Base-by-base conservation (phyloP, 1,140 invertebrate species). In the Mycetomoellerius zeteki region DNA sequence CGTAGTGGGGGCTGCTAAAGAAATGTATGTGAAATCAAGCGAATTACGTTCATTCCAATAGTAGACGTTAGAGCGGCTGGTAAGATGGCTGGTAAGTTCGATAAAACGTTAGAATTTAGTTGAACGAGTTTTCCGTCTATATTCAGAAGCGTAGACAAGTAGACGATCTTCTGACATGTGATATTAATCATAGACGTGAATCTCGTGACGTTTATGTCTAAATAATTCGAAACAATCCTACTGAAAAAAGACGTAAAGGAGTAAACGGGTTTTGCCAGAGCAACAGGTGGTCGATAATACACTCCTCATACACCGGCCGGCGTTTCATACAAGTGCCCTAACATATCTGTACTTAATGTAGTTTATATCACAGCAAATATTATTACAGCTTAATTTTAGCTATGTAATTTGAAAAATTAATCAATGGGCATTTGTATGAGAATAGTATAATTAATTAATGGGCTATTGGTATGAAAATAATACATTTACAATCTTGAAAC, bases 81-180 rank as follows among this genome's bases (percentile, higher is more conserved):
- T 2, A 92, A 87, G 75, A 93, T 93, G 93, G 75, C 75, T 67
- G 89, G 92, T 93, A 88, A 92, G 90, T 89, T n/a, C 24, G 1
- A 27, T 75, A 8, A 30, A 33, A 56, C 24, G 10, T 75, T 58
- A 58, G n/a, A 58, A 30, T 21, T 43, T 50, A 50, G 19, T 64
- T 64, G 1, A 37, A 27, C 30, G 5, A 52, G 10, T 14, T 54
- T 5, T 33, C 27, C 27, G 0, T 7, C 58, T 16, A 16, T 30
- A 4, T 37, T 54, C 14, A 12, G 10, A 73, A 54, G 24, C 37
- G 7, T 12, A 33, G 67, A 50, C 16, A 16, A 24, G 21, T 19
- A n/a, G 1, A 8, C 10, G 10, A 37, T 37, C 3, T 7, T 37
- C 33, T 6, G 33, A 37, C 7, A 37, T 16, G 16, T 77, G 24